A percentile compares a stretch with the other conserved stretches of the same genome.
Evolutionary conservation across 2,888 invertebrate genomes (phyloP).

Genomic region (Dolomedes plantarius): DNA sequence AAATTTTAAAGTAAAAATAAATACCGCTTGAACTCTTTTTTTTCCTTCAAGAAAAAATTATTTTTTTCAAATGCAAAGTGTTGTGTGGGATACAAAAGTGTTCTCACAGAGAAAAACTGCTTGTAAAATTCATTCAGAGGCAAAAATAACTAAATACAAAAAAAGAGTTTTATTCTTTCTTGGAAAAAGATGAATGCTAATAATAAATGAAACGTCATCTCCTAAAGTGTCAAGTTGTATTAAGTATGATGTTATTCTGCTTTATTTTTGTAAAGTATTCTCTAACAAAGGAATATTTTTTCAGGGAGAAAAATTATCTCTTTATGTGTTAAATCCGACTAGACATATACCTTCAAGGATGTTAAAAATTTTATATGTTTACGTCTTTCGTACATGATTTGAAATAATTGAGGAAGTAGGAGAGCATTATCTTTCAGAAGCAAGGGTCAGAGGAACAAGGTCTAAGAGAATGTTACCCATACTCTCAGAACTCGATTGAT

Average conservation of each 20-base stretch:
- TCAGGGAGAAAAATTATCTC: not conserved
- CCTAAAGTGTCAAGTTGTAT: not conserved
- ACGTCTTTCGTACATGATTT: not conserved
- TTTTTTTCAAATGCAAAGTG: no score
- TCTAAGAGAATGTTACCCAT: not conserved
- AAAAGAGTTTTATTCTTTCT: no score
- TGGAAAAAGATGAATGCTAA: not conserved
- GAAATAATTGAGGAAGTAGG: not conserved
- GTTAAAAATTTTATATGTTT: not conserved
- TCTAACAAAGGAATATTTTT: not conserved
- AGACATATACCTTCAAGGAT: not conserved
- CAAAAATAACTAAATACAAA: no score
- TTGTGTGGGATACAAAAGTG: no score
- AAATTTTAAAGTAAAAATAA: no score
- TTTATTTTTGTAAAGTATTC: not conserved
- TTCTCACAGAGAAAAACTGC: no score
- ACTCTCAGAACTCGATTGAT: constrained; percentile 38
- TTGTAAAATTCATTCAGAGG: no score
- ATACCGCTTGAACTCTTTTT: no score
- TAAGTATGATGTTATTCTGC: not conserved
- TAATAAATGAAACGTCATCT: not conserved
- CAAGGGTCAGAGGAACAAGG: not conserved
- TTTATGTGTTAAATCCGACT: not conserved
- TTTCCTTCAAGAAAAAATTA: no score
- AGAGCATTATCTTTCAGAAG: constrained; percentile 4